These are phyloP conservation scores for Periophthalmodon schlosseri DNA, from an alignment of 2,113 vertebrate species.

Conservation along the genomic window DNA sequence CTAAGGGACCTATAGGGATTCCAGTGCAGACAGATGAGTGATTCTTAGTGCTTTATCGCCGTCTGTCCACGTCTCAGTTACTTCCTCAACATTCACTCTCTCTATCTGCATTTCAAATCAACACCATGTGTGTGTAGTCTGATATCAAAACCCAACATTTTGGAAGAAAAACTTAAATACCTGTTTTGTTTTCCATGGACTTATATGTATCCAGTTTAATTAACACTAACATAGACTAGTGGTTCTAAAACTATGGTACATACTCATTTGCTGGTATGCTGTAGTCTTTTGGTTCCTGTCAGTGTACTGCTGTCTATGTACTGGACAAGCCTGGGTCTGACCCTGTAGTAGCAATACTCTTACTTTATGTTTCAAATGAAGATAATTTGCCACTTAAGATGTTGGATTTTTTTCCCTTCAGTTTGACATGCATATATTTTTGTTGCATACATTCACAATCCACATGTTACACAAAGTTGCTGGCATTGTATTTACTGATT, in stretches of 20 bases:
- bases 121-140: slow-evolving; percentile 16
- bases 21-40: slow-evolving; percentile 50
- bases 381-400: too few species aligned
- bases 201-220: background rate
- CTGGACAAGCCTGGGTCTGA: too few species aligned
- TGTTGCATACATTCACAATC: too few species aligned
- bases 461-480: background rate
- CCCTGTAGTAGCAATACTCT: too few species aligned
- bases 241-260: background rate
- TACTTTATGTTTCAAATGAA: too few species aligned
- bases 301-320: too few species aligned
- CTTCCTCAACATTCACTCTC: slow-evolving; percentile 17
- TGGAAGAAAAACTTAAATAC: background rate
- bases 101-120: slow-evolving; percentile 30
- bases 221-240: background rate
- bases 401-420: too few species aligned
- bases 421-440: too few species aligned
- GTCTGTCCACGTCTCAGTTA: slow-evolving; percentile 26
- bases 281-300: too few species aligned
- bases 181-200: background rate
- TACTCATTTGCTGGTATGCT: too few species aligned
- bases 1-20: slow-evolving; percentile 54
- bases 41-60: slow-evolving; percentile 41
- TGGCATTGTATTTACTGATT: background rate
- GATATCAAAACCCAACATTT: background rate